Evolutionary conservation across 2,797 vertebrate species (phyloP).

Genomic region (Phylloscopus collybita): DNA sequence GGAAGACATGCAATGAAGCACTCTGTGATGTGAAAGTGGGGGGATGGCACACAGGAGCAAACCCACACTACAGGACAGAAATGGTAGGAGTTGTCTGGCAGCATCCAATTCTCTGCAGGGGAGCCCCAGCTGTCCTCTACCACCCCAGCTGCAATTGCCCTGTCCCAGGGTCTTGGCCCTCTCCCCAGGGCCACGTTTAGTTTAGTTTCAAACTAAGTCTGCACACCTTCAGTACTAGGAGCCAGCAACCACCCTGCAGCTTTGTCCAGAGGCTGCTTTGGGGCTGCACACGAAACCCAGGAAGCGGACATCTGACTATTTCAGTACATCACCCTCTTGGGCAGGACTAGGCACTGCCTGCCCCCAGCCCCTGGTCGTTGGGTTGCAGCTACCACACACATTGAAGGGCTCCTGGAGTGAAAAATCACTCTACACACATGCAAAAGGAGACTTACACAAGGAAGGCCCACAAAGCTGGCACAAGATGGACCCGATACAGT

Average conservation of each 20-base stretch:
- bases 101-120: background rate
- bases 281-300: background rate
- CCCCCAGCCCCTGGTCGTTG: background rate
- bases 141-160: background rate
- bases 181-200: background rate
- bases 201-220: background rate
- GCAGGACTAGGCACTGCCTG: background rate
- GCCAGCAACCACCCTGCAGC: background rate
- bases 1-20: background rate
- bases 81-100: background rate
- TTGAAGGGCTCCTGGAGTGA: background rate
- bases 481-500: background rate
- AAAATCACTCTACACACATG: accelerated
- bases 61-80: background rate
- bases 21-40: background rate
- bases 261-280: background rate
- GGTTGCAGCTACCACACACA: background rate
- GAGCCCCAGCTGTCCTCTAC: background rate
- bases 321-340: background rate
- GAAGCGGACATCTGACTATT: background rate
- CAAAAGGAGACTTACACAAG: background rate
- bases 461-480: background rate
- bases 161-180: background rate
- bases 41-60: background rate
- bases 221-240: background rate